Evolutionary conservation across 1,140 invertebrate genomes (phyloP).

Genomic region (Andricus grossulariae): DNA sequence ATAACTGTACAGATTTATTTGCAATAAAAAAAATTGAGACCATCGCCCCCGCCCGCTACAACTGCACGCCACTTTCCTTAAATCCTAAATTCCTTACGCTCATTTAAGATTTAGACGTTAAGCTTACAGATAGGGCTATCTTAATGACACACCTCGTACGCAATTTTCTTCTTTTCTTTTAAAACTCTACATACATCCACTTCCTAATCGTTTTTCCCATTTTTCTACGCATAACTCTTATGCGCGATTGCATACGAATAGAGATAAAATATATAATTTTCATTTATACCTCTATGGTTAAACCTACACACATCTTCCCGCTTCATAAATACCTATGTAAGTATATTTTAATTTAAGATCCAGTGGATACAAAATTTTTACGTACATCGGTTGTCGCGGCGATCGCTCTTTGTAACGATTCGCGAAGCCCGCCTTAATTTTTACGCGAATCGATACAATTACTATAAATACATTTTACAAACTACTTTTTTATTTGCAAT

Average conservation of each 20-base stretch:
- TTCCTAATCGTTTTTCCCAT: conserved; percentile 50
- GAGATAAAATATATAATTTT: conserved; percentile 73
- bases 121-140: conserved; percentile 52
- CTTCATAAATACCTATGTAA: conserved; percentile 50
- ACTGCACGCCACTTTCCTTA: conserved; percentile 46
- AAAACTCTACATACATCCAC: conserved; percentile 62
- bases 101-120: conserved; percentile 58
- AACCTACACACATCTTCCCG: conserved; percentile 55
- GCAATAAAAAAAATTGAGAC: conserved; percentile 23
- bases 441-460: not conserved
- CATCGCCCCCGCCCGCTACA: conserved; percentile 59
- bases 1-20: not conserved
- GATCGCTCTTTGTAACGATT: conserved; percentile 56
- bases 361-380: conserved; percentile 66
- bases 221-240: conserved; percentile 49
- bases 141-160: conserved; percentile 61
- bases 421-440: conserved; percentile 10
- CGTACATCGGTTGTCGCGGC: conserved; percentile 58
- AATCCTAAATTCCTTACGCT: conserved; percentile 42
- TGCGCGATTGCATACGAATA: conserved; percentile 66
- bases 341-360: conserved; percentile 60
- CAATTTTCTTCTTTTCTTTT: conserved; percentile 44
- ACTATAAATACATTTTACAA: conserved; percentile 36
- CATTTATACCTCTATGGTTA: conserved; percentile 53
- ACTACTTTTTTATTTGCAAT: conserved; percentile 38